A percentile compares a stretch with the other conserved stretches of the same genome.
phyloP scores from a whole-genome alignment of 2,888 invertebrate species.

The Endotricha flammealis region DNA sequence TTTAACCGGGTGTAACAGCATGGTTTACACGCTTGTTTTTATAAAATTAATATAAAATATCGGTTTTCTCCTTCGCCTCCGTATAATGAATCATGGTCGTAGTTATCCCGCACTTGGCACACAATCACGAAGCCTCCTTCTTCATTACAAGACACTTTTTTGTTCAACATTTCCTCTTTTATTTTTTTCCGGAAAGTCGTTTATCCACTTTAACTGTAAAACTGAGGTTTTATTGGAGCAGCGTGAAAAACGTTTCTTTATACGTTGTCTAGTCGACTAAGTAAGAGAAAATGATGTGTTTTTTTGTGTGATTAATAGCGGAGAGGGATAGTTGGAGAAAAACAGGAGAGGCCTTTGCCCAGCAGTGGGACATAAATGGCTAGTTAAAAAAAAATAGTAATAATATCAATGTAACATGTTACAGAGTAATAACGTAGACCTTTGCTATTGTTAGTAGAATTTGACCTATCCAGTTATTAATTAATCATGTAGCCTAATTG shows the following conservation, averaged over 20 bases:
- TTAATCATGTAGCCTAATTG: too few relatives aligned
- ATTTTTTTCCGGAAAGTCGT: constrained; percentile 32
- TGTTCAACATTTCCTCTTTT: constrained; percentile 25
- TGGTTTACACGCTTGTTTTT: constrained; percentile 24
- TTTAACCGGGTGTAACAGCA: neutral
- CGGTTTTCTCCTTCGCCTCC: constrained; percentile 26
- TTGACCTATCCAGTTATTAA: too few relatives aligned
- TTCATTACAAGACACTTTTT: constrained; percentile 41
- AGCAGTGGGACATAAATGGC: too few relatives aligned
- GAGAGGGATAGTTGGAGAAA: too few relatives aligned
- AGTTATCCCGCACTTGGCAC: constrained; percentile 43
- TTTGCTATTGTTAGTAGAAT: too few relatives aligned
- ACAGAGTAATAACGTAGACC: too few relatives aligned
- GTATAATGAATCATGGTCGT: constrained; percentile 39
- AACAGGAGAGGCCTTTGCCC: too few relatives aligned
- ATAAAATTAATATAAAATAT: constrained; percentile 33
- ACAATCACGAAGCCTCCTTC: constrained; percentile 40
- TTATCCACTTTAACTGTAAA: constrained; percentile 32
- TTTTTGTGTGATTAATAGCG: too few relatives aligned
- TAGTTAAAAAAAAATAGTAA: too few relatives aligned
- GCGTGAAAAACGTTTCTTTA: neutral
- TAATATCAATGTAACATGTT: too few relatives aligned
- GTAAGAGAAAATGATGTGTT: too few relatives aligned
- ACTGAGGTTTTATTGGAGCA: constrained; percentile 13
- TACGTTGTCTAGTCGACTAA: too few relatives aligned